These are phyloP conservation scores for Aeoliscus strigatus DNA, from an alignment of 2,797 vertebrate genomes.

Conservation along the genomic window DNA sequence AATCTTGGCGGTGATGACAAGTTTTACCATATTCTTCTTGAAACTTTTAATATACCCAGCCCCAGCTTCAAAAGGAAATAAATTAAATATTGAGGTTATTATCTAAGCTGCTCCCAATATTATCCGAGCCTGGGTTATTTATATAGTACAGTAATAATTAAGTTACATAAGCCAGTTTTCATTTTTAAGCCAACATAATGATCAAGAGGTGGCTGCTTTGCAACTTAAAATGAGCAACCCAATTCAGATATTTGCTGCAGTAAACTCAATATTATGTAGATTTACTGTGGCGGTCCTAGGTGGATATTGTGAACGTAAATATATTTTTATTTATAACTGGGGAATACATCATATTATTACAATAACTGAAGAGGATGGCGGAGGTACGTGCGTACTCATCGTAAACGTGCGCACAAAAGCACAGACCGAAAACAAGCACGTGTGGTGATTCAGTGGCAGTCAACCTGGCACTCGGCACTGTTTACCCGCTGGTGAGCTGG, in stretches of 20 bases:
- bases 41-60: slow-evolving; percentile 64
- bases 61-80: slow-evolving; percentile 60
- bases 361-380: too few relatives aligned
- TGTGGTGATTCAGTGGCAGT: slow-evolving; percentile 45
- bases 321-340: slow-evolving; percentile 57
- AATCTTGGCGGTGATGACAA: slow-evolving; percentile 65
- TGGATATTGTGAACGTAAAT: slow-evolving; percentile 61
- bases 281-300: slow-evolving; percentile 39
- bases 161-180: slow-evolving; percentile 47
- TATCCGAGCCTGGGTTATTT: slow-evolving; percentile 61
- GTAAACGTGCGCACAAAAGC: too few relatives aligned
- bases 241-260: slow-evolving; percentile 55
- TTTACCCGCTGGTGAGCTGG: slow-evolving; percentile 52
- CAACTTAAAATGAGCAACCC: slow-evolving; percentile 43
- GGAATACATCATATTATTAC: slow-evolving; percentile 35
- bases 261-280: too few relatives aligned
- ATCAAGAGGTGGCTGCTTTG: slow-evolving; percentile 38
- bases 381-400: too few relatives aligned
- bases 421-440: too few relatives aligned
- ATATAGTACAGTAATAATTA: slow-evolving; percentile 52
- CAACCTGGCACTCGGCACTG: slow-evolving; percentile 46
- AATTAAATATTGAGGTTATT: slow-evolving; percentile 72
- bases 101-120: slow-evolving; percentile 64
- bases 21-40: slow-evolving; percentile 63
- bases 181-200: slow-evolving; percentile 27